These are phyloP conservation scores for Peromyscus eremicus DNA, from an alignment of 2,797 vertebrate species.

Conservation along the genomic window DNA sequence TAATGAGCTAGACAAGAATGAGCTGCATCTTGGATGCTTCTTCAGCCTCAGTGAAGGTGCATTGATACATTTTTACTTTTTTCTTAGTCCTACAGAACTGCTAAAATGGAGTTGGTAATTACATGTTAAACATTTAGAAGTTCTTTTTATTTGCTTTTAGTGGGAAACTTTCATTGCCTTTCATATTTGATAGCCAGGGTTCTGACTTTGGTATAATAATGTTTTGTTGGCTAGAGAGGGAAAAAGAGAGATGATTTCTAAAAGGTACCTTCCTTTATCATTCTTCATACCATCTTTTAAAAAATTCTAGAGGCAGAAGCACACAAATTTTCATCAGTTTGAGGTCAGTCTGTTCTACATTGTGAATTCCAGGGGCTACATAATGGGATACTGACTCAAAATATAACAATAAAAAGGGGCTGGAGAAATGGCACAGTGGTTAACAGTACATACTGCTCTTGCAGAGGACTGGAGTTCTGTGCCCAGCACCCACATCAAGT, in stretches of 20 bases:
- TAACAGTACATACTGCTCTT: neutral
- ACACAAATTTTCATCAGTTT: neutral
- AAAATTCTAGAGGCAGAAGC: neutral
- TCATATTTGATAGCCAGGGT: slow-evolving; percentile 3
- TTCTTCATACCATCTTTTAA: neutral
- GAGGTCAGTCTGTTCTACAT: neutral
- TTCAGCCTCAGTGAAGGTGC: neutral
- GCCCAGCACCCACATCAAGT: neutral
- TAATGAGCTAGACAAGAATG: neutral
- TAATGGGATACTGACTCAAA: neutral
- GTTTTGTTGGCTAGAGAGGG: neutral
- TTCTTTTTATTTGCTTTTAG: slow-evolving; percentile 59
- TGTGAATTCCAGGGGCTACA: neutral
- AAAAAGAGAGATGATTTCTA: slow-evolving; percentile 51
- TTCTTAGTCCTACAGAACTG: neutral
- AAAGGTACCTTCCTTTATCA: slow-evolving; percentile 4
- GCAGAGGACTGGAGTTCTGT: neutral
- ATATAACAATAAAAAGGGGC: neutral
- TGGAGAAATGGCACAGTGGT: neutral
- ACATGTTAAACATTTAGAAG: slow-evolving; percentile 40
- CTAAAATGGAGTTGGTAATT: slow-evolving; percentile 22
- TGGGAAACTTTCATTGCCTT: slow-evolving; percentile 48
- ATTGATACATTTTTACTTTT: neutral
- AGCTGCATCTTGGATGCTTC: neutral
- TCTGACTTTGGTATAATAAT: neutral